A percentile compares a stretch with the other conserved stretches of the same genome.
These are phyloP conservation scores for Denticeps clupeoides DNA, from an alignment of 2,797 vertebrate genomes.

Conservation along the genomic window DNA sequence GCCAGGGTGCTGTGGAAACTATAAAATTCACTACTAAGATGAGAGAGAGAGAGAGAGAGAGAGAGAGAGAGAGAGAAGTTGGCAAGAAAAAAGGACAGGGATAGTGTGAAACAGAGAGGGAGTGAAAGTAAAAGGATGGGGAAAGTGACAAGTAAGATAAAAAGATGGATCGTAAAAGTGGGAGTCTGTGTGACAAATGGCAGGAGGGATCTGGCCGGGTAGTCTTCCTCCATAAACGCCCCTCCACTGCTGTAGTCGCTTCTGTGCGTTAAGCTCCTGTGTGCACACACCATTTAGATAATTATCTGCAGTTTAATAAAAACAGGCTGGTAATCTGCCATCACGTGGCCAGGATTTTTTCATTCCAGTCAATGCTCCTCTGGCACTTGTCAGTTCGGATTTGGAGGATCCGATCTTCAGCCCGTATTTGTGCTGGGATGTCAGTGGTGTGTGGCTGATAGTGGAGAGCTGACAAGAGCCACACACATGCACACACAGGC, in stretches of 20 bases:
- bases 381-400: constrained; percentile 5
- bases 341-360: constrained; percentile 7
- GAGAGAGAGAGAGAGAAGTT: constrained; percentile 1
- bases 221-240: too few species aligned
- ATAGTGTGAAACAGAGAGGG: not conserved
- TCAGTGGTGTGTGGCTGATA: not conserved
- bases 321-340: constrained; percentile 8
- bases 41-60: not conserved
- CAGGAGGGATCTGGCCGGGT: not conserved
- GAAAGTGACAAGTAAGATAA: not conserved
- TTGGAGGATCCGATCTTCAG: constrained; percentile 8
- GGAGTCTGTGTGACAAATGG: constrained; percentile 1
- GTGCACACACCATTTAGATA: constrained; percentile 12
- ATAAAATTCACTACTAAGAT: constrained; percentile 12
- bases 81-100: not conserved
- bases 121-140: not conserved
- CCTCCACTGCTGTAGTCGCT: constrained; percentile 22
- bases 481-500: too few species aligned
- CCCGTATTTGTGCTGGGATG: too few species aligned
- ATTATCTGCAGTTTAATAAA: constrained; percentile 16
- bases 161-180: not conserved
- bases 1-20: constrained; percentile 14
- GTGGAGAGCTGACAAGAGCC: too few species aligned
- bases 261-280: constrained; percentile 7
- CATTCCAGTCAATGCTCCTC: not conserved